Base-by-base conservation (phyloP, 1,140 invertebrate species). In the Aphis craccivora region DNA sequence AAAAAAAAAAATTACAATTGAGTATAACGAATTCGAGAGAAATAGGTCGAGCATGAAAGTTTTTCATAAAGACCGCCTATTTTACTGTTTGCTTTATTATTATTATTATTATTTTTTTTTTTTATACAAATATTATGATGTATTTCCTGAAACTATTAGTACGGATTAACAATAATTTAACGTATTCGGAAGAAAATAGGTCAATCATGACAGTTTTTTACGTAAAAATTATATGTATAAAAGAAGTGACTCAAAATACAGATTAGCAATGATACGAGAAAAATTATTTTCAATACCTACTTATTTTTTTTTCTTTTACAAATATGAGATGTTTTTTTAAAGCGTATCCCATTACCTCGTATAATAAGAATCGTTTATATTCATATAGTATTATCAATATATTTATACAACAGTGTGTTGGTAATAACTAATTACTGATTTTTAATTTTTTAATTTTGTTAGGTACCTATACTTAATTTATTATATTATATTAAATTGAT, bases 141-240 rank as follows among this genome's bases (percentile, higher is more conserved):
- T 87, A 87, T 87, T 25, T n/a, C 1, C 25, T 45, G 22, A 48
- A 87, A 48, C 14, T 87, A 30, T 43, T 30, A n/a, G 3, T 48
- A n/a, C 25, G 14, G 43, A 87, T 87, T 87, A 87, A 48, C 40
- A 45, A 87, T 87, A 88, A 51, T 88, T 88, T 88, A 88, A 88
- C n/a, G 86, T 51, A 88, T 51, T 88, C 0, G 6, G 35, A 30
- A 14, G 20, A 51, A 88, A 51, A 51, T 88, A 88, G 86, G 86
- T 51, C 86, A 88, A 51, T 14, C 35, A 35, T 88, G 45, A 51
- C 43, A 48, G 18, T 88, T 88, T 88, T 88, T 48, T 18, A 87
- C 40, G 1, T 18, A n/a, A 45, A 14, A 43, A 86, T 87, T n/a
- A 20, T n/a, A 25, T 18, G 9, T 30, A 87, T 18, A 87, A 30